Evolutionary conservation across 2,113 vertebrate species (phyloP).

Genomic region (Bufo gargarizans): DNA sequence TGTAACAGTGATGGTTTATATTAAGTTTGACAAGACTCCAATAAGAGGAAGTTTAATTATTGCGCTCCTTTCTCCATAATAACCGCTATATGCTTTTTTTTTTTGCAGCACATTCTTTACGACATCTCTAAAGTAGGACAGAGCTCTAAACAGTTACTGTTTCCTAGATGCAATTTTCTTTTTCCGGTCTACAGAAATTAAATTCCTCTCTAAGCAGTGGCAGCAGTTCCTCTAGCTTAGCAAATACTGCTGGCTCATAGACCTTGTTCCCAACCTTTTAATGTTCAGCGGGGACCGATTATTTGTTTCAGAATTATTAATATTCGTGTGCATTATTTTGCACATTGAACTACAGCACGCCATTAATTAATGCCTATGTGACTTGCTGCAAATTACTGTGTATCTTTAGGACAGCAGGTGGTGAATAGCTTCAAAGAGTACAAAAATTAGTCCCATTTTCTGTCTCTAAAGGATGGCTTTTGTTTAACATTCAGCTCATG

Average conservation of each 20-base stretch:
- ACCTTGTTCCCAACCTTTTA: slow-evolving; percentile 12
- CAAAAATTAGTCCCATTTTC: slow-evolving; percentile 47
- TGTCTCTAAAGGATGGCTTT: slow-evolving; percentile 47
- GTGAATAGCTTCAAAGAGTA: slow-evolving; percentile 49
- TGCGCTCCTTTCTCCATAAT: slow-evolving; percentile 12
- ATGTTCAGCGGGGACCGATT: slow-evolving; percentile 47
- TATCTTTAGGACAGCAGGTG: slow-evolving; percentile 59
- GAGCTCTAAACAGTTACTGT: neutral
- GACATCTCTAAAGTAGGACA: neutral
- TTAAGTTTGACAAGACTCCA: slow-evolving; percentile 4
- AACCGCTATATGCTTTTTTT: neutral
- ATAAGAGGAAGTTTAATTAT: slow-evolving; percentile 42
- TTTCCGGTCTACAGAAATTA: neutral
- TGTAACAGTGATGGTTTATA: too few species aligned
- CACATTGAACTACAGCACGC: slow-evolving; percentile 51
- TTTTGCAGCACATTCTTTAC: neutral
- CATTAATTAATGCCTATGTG: slow-evolving; percentile 45
- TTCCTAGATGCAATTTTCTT: neutral
- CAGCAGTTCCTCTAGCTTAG: slow-evolving; percentile 7
- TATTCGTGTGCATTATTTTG: slow-evolving; percentile 51
- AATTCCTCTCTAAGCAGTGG: neutral
- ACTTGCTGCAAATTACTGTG: slow-evolving; percentile 46
- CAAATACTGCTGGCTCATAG: slow-evolving; percentile 12
- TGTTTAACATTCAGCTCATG: slow-evolving; percentile 53
- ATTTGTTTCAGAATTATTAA: slow-evolving; percentile 57